Evolutionary conservation across 1,140 invertebrate genomes (phyloP).

Genomic region (Rhizoglyphus robini): DNA sequence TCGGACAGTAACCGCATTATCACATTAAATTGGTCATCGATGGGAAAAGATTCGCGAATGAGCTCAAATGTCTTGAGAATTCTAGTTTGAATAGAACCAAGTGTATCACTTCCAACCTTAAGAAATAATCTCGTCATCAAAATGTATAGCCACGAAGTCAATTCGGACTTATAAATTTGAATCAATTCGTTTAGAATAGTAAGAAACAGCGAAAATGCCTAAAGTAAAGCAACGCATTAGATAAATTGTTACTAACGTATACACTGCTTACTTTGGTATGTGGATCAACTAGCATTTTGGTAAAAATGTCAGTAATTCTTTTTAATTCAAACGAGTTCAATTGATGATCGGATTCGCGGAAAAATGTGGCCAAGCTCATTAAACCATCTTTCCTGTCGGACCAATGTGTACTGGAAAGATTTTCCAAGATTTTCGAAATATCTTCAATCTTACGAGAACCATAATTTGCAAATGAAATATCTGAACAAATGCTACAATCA

Average conservation of each 20-base stretch:
- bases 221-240: constrained; percentile 1
- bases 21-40: constrained; percentile 46
- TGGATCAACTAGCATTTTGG: constrained; percentile 93
- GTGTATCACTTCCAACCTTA: constrained; percentile 74
- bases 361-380: constrained; percentile 57
- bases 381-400: constrained; percentile 81
- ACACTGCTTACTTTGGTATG: constrained; percentile 60
- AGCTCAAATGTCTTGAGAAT: constrained; percentile 71
- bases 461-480: constrained; percentile 14
- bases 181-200: constrained; percentile 81
- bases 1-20: constrained; percentile 66
- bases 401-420: constrained; percentile 75
- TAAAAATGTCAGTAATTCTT: constrained; percentile 73
- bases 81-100: constrained; percentile 76
- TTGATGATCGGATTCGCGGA: constrained; percentile 49
- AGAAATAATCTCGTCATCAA: constrained; percentile 60
- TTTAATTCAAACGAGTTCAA: constrained; percentile 56
- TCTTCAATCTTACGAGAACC: constrained; percentile 42
- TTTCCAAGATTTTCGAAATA: constrained; percentile 71
- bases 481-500: constrained; percentile 16
- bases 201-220: constrained; percentile 77
- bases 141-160: constrained; percentile 81
- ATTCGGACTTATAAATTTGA: constrained; percentile 62
- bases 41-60: constrained; percentile 54
- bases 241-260: neutral